Evolutionary conservation across 2,113 vertebrate genomes (phyloP), one percentile per base, ranked within the genome.

Genomic region (Protomyctophum bolini): DNA sequence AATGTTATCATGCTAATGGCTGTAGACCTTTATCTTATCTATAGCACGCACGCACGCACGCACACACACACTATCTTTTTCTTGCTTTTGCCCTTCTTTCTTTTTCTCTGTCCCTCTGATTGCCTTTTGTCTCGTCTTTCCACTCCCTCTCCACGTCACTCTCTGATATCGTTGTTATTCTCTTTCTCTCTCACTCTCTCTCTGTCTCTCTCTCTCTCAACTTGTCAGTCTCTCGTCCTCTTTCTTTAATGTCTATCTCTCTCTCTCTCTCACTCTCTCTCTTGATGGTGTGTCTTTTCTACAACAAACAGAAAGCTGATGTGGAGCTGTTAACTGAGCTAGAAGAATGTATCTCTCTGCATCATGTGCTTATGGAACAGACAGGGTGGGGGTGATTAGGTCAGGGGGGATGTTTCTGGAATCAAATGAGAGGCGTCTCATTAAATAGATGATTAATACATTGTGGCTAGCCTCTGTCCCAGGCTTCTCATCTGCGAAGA

Each of bases 381-480:
- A 33, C 21, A 56, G 47, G 55, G 60, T 50, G 71, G 65, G 66
- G 67, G 63, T 14, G 6, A 29, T 67, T 61, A 10, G 11, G 48
- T 47, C 63, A 62, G 55, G 7, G 56, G 33, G 57, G 63, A 11
- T 61, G 60, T 73, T 78, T 85, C 77, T 78, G 81, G 89, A 86
- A 83, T 41, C 76, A 84, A 72, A 81, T 85, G 78, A 78, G 85
- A 87, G 83, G 85, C 55, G 79, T 82, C 70, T 59, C 83, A 73
- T 71, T 65, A 57, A 83, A 67, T 73, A 64, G 21, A 58, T 77
- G 74, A 21, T 21, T 82, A 84, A 83, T 75, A 81, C 72, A 79
- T 4, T 73, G 63, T 86, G n/a, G n/a, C n/a, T n/a, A n/a, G n/a
- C n/a, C n/a, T n/a, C n/a, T n/a, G n/a, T n/a, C n/a, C n/a, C n/a